A percentile compares a stretch with the other conserved stretches of the same genome.
Evolutionary conservation across 2,888 invertebrate genomes (phyloP).

Genomic region (Drosophila mimetica): DNA sequence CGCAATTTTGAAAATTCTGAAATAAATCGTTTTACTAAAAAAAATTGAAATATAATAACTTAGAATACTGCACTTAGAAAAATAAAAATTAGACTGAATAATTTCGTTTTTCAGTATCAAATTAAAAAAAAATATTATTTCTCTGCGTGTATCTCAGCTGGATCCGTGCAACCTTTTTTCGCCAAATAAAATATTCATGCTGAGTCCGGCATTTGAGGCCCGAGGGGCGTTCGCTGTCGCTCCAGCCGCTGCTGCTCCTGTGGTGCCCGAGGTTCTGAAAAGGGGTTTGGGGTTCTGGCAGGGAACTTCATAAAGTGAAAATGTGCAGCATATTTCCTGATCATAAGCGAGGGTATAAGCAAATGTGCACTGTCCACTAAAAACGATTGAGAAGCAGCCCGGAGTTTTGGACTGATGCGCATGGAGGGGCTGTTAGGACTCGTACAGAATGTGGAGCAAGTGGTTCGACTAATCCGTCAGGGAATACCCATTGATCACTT

Average conservation of each 20-base stretch:
- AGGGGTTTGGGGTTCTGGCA: background rate
- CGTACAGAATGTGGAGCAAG: conserved; percentile 1
- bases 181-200: conserved; percentile 74
- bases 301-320: conserved; percentile 74
- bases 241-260: conserved; percentile 36
- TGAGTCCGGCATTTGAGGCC: conserved; percentile 60
- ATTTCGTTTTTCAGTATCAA: background rate
- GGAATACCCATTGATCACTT: background rate
- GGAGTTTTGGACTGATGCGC: conserved; percentile 6
- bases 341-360: conserved; percentile 39
- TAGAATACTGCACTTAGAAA: too few relatives aligned
- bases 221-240: conserved; percentile 53
- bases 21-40: background rate
- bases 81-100: too few relatives aligned
- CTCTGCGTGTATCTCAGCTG: conserved; percentile 9
- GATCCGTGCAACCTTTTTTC: conserved; percentile 59
- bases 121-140: background rate
- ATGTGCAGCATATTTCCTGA: conserved; percentile 71
- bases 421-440: background rate
- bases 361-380: conserved; percentile 38
- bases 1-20: background rate
- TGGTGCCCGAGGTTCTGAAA: conserved; percentile 27
- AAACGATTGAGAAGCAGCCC: conserved; percentile 13
- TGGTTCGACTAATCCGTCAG: background rate
- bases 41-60: too few relatives aligned